These are phyloP conservation scores for Idaea aversata DNA, from an alignment of 2,888 invertebrate genomes.

Conservation along the genomic window DNA sequence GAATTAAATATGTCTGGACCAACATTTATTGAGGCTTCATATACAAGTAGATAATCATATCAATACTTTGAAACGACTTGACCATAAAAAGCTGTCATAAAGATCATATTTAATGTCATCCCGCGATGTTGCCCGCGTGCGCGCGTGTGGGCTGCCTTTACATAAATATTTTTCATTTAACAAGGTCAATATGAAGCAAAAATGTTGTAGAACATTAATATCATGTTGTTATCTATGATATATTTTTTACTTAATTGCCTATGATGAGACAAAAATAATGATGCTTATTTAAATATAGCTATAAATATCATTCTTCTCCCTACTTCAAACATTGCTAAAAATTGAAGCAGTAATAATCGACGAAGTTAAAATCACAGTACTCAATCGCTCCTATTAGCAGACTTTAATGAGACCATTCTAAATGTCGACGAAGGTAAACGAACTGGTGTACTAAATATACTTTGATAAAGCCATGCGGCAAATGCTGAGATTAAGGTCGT, in stretches of 20 bases:
- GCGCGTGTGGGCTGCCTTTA: background rate
- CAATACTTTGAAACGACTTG: background rate
- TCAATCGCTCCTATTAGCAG: background rate
- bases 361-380: background rate
- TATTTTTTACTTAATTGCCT: too few species aligned
- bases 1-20: background rate
- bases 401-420: too few species aligned
- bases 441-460: background rate
- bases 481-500: background rate
- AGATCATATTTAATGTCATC: background rate
- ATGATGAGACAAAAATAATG: too few species aligned
- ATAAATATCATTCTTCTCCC: too few species aligned
- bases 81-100: background rate
- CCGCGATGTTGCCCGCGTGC: background rate
- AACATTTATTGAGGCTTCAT: background rate
- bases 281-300: too few species aligned
- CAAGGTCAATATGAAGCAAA: background rate
- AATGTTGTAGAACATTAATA: too few species aligned
- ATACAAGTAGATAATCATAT: background rate
- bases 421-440: background rate
- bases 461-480: background rate
- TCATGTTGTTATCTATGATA: too few species aligned
- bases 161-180: background rate
- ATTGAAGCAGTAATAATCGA: background rate
- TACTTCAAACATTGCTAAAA: background rate